Conservation (phyloP, 1,140 invertebrate genomes). For the Brachionus manjavacas region DNA sequence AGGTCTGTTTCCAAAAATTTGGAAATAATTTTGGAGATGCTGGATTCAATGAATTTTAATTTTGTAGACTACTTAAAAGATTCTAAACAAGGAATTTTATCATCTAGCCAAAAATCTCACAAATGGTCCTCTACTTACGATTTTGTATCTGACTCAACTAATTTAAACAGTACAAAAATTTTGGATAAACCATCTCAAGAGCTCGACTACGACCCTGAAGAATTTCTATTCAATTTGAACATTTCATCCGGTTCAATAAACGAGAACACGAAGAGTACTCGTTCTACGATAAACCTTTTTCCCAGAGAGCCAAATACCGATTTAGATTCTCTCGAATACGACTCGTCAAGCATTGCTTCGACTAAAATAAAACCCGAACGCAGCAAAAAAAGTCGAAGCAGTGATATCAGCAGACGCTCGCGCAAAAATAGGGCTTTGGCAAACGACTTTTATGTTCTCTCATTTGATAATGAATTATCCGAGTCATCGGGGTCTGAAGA, state of each 20-base stretch:
- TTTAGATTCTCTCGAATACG: not conserved
- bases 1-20: not conserved
- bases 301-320: not conserved
- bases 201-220: conserved; percentile 18
- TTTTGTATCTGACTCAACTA: not conserved
- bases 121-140: conserved; percentile 20
- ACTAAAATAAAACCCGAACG: not conserved
- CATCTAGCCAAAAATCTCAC: not conserved
- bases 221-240: conserved; percentile 35
- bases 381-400: not conserved
- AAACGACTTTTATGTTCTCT: conserved; percentile 34
- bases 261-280: not conserved
- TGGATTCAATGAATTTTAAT: conserved; percentile 32
- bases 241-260: conserved; percentile 23
- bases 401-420: not conserved
- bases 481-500: not conserved
- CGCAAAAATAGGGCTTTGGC: not conserved
- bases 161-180: conserved; percentile 34
- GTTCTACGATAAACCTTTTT: not conserved
- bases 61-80: conserved; percentile 66
- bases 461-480: conserved; percentile 39
- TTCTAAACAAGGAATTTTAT: conserved; percentile 68
- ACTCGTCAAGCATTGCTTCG: not conserved
- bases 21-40: not conserved
- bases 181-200: conserved; percentile 2